Evolutionary conservation across 2,797 vertebrate genomes (phyloP), one percentile per base, ranked within the genome.

Genomic region (Pipistrellus pipistrellus): DNA sequence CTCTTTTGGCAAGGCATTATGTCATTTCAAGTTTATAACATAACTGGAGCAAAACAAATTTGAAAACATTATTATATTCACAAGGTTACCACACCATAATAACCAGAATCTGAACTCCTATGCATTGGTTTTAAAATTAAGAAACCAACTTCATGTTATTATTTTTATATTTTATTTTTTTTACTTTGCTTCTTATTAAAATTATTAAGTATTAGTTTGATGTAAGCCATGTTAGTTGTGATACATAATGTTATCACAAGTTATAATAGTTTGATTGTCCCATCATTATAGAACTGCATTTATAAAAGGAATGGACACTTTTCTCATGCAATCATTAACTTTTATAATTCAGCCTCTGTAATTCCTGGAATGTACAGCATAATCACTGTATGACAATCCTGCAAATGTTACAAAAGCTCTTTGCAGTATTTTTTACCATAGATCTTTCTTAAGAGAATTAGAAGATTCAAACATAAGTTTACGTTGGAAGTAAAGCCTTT

Each of bases 401-500:
- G 82, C 25, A 93, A 95, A 55, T 96, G 82, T 93, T 96, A 85
- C 55, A 88, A 95, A 95, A 95, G 71, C 95, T 90, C 83, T 95
- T 46, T 55, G 32, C 44, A 87, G 44, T 85, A 97, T 88, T 96
- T 44, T 92, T 84, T 44, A 90, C 46, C 80, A 55, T 95, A 77
- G 1, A n/a, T 78, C 69, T 90, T 95, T 87, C 96, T 95, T 95
- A 38, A 85, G 91, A 97, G 88, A 97, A 97, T 97, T 97, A 96
- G 96, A 97, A 81, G 95, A 97, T 35, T 75, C 51, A 91, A 94
- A 94, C 62, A 89, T 89, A 83, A 96, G 69, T 96, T 86, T 73
- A 96, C 95, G 90, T 97, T 96, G 91, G 91, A 97, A 90, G 86
- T 81, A 96, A 95, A 97, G 80, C 55, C 68, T 92, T 97, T 97